Evolutionary conservation across 2,797 vertebrate genomes (phyloP).

Genomic region (Cyclura pinguis): DNA sequence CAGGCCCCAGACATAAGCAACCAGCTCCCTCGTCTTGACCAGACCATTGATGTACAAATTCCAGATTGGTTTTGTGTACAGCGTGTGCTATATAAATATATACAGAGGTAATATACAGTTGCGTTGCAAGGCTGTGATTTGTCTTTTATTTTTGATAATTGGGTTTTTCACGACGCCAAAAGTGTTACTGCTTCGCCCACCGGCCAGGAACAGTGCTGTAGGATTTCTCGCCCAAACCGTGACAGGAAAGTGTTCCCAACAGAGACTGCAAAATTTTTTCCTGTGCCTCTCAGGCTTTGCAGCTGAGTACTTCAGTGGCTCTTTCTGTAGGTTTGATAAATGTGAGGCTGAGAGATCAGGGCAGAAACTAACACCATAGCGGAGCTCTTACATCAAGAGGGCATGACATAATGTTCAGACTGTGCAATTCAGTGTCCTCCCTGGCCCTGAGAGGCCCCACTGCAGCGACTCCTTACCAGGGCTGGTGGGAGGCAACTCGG

Average conservation of each 20-base stretch:
- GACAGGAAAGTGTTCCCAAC: background rate
- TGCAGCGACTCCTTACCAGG: too few species aligned
- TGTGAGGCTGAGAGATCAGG: background rate
- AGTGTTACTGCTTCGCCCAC: background rate
- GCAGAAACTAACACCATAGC: background rate
- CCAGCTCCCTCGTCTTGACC: conserved; percentile 34
- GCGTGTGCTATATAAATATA: background rate
- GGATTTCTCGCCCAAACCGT: background rate
- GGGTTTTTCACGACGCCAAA: too few species aligned
- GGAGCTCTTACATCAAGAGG: too few species aligned
- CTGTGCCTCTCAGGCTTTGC: background rate
- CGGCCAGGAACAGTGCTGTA: background rate
- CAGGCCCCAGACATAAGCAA: background rate
- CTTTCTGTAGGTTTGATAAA: background rate
- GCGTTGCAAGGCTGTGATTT: too few species aligned
- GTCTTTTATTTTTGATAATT: too few species aligned
- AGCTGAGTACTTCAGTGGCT: background rate
- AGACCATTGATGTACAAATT: conserved; percentile 13
- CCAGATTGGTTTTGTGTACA: conserved; percentile 30
- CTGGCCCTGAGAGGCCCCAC: too few species aligned
- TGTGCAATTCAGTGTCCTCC: too few species aligned
- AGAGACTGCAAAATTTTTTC: too few species aligned
- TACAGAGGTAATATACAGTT: conserved; percentile 12
- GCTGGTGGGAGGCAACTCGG: too few species aligned
- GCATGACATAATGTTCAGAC: too few species aligned